Percentiles rank a stretch among this genome's conserved stretches.
Conservation (phyloP, 1,140 invertebrate species). For the Anoplophora glabripennis region DNA sequence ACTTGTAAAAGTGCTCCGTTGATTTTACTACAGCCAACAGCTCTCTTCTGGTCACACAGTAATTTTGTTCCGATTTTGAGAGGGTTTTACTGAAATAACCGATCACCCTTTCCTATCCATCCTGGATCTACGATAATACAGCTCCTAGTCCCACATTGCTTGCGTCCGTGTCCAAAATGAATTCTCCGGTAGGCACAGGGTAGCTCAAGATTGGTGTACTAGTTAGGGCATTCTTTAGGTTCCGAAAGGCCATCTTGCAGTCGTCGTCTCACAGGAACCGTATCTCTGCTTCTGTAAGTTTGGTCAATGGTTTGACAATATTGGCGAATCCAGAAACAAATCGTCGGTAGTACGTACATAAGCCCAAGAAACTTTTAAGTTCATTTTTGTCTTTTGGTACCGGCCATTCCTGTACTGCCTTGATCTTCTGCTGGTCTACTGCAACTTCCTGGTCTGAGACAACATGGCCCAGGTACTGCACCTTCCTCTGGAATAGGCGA, state of each 20-base stretch:
- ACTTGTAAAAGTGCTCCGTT: conserved; percentile 32
- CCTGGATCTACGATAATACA: no score
- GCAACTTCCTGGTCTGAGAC: conserved; percentile 44
- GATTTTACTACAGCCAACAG: conserved; percentile 34
- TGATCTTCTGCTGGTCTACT: conserved; percentile 44
- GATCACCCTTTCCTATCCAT: no score
- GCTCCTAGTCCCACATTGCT: no score
- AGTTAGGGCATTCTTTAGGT: conserved; percentile 25
- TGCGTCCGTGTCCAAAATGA: no score
- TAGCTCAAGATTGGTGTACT: no score
- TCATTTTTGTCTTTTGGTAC: conserved; percentile 19
- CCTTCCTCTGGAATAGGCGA: conserved; percentile 30
- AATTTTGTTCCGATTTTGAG: conserved; percentile 39
- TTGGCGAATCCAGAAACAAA: conserved; percentile 32
- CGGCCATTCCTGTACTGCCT: conserved; percentile 30
- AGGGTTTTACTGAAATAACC: no score
- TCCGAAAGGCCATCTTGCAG: conserved; percentile 4
- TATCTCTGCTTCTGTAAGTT: conserved; percentile 15
- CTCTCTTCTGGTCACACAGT: conserved; percentile 33
- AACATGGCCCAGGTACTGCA: conserved; percentile 48
- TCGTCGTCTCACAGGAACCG: conserved; percentile 13
- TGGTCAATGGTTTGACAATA: conserved; percentile 31
- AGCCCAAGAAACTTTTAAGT: conserved; percentile 14
- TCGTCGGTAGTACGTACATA: conserved; percentile 35
- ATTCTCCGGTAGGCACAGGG: no score